A percentile compares a stretch with the other conserved stretches of the same genome.
Conservation (phyloP, 2,113 vertebrate species). For the Trematomus loennbergii region DNA sequence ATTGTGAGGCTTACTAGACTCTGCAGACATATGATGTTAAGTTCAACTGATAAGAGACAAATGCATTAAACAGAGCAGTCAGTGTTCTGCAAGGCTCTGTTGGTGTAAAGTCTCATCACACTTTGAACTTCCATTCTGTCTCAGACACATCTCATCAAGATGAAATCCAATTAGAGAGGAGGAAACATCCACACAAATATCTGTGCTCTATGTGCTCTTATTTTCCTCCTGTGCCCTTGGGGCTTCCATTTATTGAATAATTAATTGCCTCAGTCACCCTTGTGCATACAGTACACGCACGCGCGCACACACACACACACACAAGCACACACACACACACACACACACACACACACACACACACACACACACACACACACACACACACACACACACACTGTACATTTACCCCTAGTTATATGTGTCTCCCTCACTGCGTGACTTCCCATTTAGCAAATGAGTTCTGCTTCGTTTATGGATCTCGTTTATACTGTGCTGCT, state of each 20-base stretch:
- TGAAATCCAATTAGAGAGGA: conserved; percentile 48
- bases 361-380: not conserved
- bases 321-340: conserved; percentile 3
- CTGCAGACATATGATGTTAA: not conserved
- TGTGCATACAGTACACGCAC: conserved; percentile 1
- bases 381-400: conserved; percentile 2
- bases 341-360: not conserved
- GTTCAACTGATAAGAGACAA: not conserved
- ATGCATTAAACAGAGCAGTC: not conserved
- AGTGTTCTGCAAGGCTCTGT: not conserved
- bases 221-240: conserved; percentile 46
- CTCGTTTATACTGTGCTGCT: conserved; percentile 1
- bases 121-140: conserved; percentile 28
- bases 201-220: conserved; percentile 35
- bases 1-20: not conserved
- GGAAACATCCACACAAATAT: conserved; percentile 33
- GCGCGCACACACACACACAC: not conserved
- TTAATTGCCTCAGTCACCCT: conserved; percentile 62
- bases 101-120: not conserved
- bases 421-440: conserved; percentile 3
- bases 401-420: conserved; percentile 2
- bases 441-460: conserved; percentile 58
- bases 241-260: conserved; percentile 67
- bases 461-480: conserved; percentile 51
- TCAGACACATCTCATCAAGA: conserved; percentile 34